phyloP scores from a whole-genome alignment of 2,888 invertebrate genomes.

The Aspidiotus destructor region DNA sequence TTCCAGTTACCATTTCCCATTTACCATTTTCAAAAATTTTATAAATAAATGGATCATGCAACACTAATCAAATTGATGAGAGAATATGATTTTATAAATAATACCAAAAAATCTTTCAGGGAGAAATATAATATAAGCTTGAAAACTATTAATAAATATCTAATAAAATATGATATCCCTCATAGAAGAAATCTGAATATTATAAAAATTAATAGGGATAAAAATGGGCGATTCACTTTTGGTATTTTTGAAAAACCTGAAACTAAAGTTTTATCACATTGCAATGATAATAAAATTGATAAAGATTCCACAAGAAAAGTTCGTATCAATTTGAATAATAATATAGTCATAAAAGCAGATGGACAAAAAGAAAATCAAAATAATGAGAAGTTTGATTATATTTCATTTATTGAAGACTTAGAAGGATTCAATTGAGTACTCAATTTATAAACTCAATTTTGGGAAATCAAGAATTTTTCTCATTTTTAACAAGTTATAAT shows the following conservation, averaged over 20 bases:
- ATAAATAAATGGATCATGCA: conserved; percentile 22
- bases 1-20: conserved; percentile 19
- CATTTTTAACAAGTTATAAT: conserved; percentile 12
- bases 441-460: conserved; percentile 13
- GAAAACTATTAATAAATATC: conserved; percentile 14
- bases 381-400: conserved; percentile 9
- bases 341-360: conserved; percentile 4
- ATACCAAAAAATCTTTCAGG: conserved; percentile 19
- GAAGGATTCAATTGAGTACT: conserved; percentile 14
- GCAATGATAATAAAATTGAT: conserved; percentile 21
- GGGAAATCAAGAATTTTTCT: conserved; percentile 10
- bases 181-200: conserved; percentile 17
- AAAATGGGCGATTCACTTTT: conserved; percentile 9
- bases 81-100: conserved; percentile 20
- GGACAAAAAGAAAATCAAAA: conserved; percentile 5
- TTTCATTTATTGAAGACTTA: conserved; percentile 13
- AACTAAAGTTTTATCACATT: conserved; percentile 17
- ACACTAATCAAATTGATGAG: conserved; percentile 18
- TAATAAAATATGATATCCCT: conserved; percentile 16
- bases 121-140: conserved; percentile 17
- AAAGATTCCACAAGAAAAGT: conserved; percentile 5
- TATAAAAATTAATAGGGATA: conserved; percentile 17
- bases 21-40: conserved; percentile 11
- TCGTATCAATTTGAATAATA: conserved; percentile 11
- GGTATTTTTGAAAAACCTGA: conserved; percentile 17